Evolutionary conservation across 2,888 invertebrate genomes (phyloP).

Genomic region (Panopea generosa): DNA sequence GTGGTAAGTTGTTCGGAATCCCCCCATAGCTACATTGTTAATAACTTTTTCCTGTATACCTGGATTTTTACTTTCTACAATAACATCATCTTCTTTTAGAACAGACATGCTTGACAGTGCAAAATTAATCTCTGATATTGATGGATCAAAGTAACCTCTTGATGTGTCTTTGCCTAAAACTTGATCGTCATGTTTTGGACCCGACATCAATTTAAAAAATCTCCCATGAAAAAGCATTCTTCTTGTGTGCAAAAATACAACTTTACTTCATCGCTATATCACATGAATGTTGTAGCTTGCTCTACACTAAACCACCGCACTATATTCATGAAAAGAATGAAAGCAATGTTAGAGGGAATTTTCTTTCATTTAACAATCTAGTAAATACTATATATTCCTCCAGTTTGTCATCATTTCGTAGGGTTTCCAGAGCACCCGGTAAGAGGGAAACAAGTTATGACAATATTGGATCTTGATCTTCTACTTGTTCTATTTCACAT

Average conservation of each 20-base stretch:
- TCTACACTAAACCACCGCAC: no score
- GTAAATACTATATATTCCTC: no score
- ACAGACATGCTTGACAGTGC: constrained; percentile 36
- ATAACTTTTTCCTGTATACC: constrained; percentile 33
- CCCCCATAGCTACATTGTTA: constrained; percentile 16
- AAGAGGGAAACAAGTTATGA: no score
- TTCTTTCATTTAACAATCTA: no score
- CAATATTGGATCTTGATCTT: no score
- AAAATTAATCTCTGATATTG: constrained; percentile 33
- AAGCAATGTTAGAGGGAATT: no score
- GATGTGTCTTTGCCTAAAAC: neutral
- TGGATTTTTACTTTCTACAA: constrained; percentile 20
- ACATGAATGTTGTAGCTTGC: no score
- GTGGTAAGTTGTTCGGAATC: constrained; percentile 24
- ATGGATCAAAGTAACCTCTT: constrained; percentile 8
- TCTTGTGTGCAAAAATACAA: constrained; percentile 44
- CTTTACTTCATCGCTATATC: constrained; percentile 37
- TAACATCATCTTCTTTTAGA: constrained; percentile 18
- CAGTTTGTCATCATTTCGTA: no score
- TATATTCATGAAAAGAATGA: no score
- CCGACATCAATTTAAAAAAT: constrained; percentile 45
- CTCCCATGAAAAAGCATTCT: constrained; percentile 37
- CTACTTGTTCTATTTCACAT: no score
- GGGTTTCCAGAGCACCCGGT: no score
- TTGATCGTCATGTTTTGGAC: constrained; percentile 46